Percentiles rank a stretch among this genome's conserved stretches.
Evolutionary conservation across 2,113 vertebrate genomes (phyloP).

Genomic region (Sakesphorus luctuosus): DNA sequence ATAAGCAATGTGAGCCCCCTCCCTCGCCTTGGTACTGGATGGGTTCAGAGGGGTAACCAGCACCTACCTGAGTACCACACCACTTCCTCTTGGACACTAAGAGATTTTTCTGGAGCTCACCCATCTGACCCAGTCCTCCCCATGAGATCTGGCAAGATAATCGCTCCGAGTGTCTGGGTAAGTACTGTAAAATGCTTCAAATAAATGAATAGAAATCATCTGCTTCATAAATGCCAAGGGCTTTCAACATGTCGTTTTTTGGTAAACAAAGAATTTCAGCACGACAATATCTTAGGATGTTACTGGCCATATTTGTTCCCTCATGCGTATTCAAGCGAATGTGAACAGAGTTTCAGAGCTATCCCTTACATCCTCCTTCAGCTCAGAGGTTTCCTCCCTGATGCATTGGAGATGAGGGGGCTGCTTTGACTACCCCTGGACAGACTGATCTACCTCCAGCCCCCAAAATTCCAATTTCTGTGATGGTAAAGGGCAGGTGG

Average conservation of each 20-base stretch:
- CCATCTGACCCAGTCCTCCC: conserved; percentile 52
- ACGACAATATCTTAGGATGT: conserved; percentile 57
- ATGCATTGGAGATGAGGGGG: not conserved
- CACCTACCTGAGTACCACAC: not conserved
- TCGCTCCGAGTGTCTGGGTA: conserved; percentile 48
- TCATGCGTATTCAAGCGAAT: not conserved
- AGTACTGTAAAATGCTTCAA: conserved; percentile 69
- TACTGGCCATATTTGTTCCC: conserved; percentile 57
- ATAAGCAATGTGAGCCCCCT: not conserved
- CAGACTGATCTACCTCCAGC: not conserved
- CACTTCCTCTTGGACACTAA: not conserved
- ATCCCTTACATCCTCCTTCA: not conserved
- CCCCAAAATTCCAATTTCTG: not conserved
- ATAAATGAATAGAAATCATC: conserved; percentile 69
- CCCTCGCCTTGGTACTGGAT: not conserved
- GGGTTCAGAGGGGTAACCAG: not conserved
- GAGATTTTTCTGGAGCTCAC: conserved; percentile 30
- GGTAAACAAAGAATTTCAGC: conserved; percentile 71
- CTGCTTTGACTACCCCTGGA: not conserved
- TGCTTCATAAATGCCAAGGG: conserved; percentile 67
- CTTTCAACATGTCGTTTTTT: conserved; percentile 67
- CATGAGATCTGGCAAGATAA: conserved; percentile 58
- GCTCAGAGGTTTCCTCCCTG: not conserved
- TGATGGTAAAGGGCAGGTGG: conserved; percentile 25
- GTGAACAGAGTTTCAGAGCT: not conserved